Base-by-base conservation (phyloP, 2,113 vertebrate species). In the Onychorhynchus coronatus region DNA sequence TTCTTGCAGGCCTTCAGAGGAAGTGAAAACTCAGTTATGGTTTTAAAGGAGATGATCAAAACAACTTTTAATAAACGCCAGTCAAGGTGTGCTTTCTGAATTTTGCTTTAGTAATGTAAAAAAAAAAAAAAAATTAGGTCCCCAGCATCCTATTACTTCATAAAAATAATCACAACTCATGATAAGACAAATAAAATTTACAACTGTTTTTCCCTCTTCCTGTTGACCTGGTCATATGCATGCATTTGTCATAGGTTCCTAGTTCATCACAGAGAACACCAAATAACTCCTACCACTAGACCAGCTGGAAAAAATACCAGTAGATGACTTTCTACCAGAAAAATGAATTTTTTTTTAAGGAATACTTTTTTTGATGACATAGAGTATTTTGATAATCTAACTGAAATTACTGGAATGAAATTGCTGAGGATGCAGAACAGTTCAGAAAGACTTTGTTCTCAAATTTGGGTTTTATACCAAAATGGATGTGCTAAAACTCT, bases 301-400 rank as follows among this genome's bases (percentile, higher is more conserved):
- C 5, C 12, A 79, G 62, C 11, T 46, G 41, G 27, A 7, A 23
- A 41, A 63, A 85, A 28, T 58, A 52, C 19, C 19, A n/a, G 27
- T 19, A 50, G 47, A 39, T 41, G 1, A 44, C 82, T 85, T 95
- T 68, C 44, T 46, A 83, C 14, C 8, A 74, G 74, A 53, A 88
- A 75, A 93, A 44, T 9, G 0, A 0, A 5, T 25, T 75, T 68
- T 52, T 65, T 77, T 90, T 0, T 0, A 27, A 74, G 42, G 2
- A 70, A 33, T 10, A 5, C 5, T 25, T 71, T 71, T 50, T 89
- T 23, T 5, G 52, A 47, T 65, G 1, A 37, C 17, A n/a, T n/a
- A n/a, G n/a, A 66, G 0, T 42, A 35, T 58, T 72, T 86, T 92
- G 21, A 21, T 71, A 37, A 56, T 53, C 53, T 68, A 75, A 63